A percentile compares a stretch with the other conserved stretches of the same genome.
phyloP scores from a whole-genome alignment of 2,113 vertebrate species.

The Acanthochromis polyacanthus region DNA sequence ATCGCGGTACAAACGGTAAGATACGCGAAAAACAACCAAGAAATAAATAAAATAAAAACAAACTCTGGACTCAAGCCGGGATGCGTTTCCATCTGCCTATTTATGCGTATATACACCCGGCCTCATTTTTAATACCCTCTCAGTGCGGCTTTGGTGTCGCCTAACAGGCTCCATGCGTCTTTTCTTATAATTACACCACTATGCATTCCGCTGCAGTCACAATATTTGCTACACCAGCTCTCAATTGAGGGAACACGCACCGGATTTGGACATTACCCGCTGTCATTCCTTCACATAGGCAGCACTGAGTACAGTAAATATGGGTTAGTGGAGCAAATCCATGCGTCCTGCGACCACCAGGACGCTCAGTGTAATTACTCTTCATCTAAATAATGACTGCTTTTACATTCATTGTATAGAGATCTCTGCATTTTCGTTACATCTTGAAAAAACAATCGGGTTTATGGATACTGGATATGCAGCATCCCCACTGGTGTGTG shows the following conservation, averaged over 20 bases:
- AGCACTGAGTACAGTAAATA: conserved; percentile 51
- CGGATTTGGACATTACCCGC: not conserved
- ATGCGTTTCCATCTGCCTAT: not conserved
- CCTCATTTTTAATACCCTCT: not conserved
- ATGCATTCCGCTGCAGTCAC: conserved; percentile 5
- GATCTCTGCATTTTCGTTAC: not conserved
- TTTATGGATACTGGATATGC: conserved; percentile 3
- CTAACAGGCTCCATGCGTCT: not conserved
- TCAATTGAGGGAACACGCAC: not conserved
- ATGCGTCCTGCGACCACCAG: conserved; percentile 40
- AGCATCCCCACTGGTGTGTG: conserved; percentile 47
- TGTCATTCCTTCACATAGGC: conserved; percentile 34
- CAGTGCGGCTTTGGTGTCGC: not conserved
- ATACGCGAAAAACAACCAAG: conserved; percentile 1
- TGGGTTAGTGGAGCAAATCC: conserved; percentile 80
- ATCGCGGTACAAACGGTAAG: conserved; percentile 69
- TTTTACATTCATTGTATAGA: not conserved
- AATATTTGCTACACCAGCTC: not conserved
- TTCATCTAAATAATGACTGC: not conserved
- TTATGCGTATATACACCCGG: conserved; percentile 7
- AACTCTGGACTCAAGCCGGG: not conserved
- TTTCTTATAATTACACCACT: not conserved
- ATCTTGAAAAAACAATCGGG: not conserved
- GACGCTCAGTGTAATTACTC: conserved; percentile 1
- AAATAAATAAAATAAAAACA: too few relatives aligned